Evolutionary conservation across 1,140 invertebrate species (phyloP), one percentile per base, ranked within the genome.

Genomic region (Drosophila truncata): DNA sequence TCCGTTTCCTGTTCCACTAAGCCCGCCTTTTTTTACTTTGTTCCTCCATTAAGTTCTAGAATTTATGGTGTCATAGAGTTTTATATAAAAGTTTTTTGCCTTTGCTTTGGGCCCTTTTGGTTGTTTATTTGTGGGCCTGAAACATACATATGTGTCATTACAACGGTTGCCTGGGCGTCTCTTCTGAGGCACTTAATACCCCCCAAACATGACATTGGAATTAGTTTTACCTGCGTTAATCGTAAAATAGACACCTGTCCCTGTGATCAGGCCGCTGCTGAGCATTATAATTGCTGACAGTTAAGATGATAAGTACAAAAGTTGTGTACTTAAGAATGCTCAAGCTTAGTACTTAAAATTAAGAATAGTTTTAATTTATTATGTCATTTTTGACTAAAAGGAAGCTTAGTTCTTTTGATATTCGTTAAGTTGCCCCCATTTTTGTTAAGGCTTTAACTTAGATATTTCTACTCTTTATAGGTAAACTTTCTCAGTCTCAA

Each of bases 51-150:
- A 42, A 46, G 33, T 63, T 61, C 18, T 69, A 41, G 25, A 72
- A 86, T 79, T 82, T 69, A 74, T 78, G 65, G 64, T 80, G 84
- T 88, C 79, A 79, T 78, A 78, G 72, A 63, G 64, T 66, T 59
- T 83, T 70, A 62, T 72, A 60, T 69, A 54, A 67, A 54, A 35
- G 14, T 54, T 66, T 42, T 65, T n/a, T n/a, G n/a, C n/a, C n/a
- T 65, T n/a, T 29, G 25, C 11, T 20, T 55, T 46, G 42, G 58
- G n/a, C n/a, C 33, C 41, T 18, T 77, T 66, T 66, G 52, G 16
- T 46, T 75, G 44, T 78, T 63, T 73, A 27, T 74, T 66, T 74
- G 47, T 37, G 41, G 37, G 50, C 16, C 67, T 39, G 47, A 41
- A 44, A 27, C 58, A 57, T 37, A 42, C n/a, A 23, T 54, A 35